These are phyloP conservation scores for Takifugu rubripes DNA, from an alignment of 2,797 vertebrate species.

Conservation along the genomic window DNA sequence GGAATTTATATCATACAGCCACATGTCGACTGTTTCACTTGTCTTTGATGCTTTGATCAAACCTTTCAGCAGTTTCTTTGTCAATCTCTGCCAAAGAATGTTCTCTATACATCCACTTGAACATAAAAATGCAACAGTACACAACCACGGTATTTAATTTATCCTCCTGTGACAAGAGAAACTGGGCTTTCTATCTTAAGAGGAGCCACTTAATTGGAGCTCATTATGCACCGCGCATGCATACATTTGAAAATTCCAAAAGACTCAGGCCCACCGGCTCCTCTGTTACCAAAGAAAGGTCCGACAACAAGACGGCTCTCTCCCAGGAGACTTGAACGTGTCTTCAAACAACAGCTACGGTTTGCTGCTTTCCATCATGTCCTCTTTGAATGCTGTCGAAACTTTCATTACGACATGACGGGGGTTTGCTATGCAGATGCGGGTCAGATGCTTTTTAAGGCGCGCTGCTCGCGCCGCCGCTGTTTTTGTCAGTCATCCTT, in stretches of 20 bases:
- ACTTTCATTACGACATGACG: conserved; percentile 62
- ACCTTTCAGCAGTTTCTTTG: too few relatives aligned
- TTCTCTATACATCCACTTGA: too few relatives aligned
- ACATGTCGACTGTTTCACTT: too few relatives aligned
- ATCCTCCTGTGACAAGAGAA: conserved; percentile 27
- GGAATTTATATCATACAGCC: too few relatives aligned
- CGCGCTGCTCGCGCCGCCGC: conserved; percentile 36
- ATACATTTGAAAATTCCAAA: conserved; percentile 65
- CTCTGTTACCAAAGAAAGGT: conserved; percentile 56
- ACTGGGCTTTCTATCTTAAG: conserved; percentile 31
- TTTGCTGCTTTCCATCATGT: conserved; percentile 69
- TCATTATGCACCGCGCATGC: conserved; percentile 61
- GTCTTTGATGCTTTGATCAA: too few relatives aligned
- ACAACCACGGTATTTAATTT: neutral
- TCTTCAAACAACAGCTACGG: conserved; percentile 67
- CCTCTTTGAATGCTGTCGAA: conserved; percentile 70
- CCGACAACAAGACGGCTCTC: conserved; percentile 45
- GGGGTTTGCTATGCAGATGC: conserved; percentile 66
- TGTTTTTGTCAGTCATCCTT: conserved; percentile 54
- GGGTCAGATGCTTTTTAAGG: conserved; percentile 58
- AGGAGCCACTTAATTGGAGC: conserved; percentile 63
- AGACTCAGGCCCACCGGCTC: conserved; percentile 63
- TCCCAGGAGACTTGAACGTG: conserved; percentile 58
- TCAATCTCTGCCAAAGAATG: too few relatives aligned
- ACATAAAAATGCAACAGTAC: too few relatives aligned